Evolutionary conservation across 1,140 invertebrate species (phyloP).

Genomic region (Drosophila gunungcola): DNA sequence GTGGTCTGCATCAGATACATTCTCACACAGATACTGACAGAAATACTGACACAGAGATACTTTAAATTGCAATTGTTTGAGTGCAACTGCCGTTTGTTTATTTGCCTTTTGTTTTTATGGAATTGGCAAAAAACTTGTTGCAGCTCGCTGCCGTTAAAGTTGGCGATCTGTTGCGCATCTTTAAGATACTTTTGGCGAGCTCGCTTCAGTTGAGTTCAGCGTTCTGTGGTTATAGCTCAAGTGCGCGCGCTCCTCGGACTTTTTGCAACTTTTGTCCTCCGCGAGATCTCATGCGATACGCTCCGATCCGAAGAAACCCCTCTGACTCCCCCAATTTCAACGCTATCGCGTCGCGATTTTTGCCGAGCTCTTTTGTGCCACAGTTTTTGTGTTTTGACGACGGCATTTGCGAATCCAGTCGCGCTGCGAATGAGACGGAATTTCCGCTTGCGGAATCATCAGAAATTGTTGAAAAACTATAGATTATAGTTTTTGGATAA

Average conservation of each 20-base stretch:
- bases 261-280: slow-evolving; percentile 27
- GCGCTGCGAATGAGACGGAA: not conserved
- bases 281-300: slow-evolving; percentile 26
- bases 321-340: not conserved
- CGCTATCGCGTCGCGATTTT: slow-evolving; percentile 36
- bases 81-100: slow-evolving; percentile 80
- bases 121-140: slow-evolving; percentile 65
- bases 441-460: not conserved
- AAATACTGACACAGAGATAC: slow-evolving; percentile 5
- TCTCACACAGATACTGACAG: slow-evolving; percentile 20
- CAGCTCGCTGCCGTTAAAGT: slow-evolving; percentile 29
- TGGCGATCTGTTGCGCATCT: slow-evolving; percentile 73
- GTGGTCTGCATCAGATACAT: slow-evolving; percentile 31
- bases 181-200: slow-evolving; percentile 69
- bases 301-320: slow-evolving; percentile 4
- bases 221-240: slow-evolving; percentile 81
- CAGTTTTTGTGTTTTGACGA: slow-evolving; percentile 49
- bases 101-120: slow-evolving; percentile 66
- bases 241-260: slow-evolving; percentile 70
- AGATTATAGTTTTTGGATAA: not conserved
- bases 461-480: slow-evolving; percentile 6
- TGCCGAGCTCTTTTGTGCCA: slow-evolving; percentile 18
- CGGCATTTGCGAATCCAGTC: slow-evolving; percentile 48
- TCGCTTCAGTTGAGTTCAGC: slow-evolving; percentile 67
- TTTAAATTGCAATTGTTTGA: slow-evolving; percentile 43